Conservation (phyloP, 2,797 vertebrate species). For the Harpagifer antarcticus region DNA sequence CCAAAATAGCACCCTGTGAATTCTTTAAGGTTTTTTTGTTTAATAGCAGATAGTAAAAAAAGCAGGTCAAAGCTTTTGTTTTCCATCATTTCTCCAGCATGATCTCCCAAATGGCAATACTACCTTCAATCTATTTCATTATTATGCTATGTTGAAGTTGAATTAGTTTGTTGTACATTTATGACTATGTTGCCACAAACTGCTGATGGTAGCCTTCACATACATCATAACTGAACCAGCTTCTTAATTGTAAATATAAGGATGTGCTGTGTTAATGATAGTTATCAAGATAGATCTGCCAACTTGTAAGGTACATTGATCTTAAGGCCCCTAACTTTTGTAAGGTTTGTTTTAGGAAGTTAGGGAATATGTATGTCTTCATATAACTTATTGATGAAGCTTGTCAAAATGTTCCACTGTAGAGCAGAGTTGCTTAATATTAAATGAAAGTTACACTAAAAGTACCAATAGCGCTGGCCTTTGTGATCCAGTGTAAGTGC, state of each 20-base stretch:
- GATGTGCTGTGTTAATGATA: not conserved
- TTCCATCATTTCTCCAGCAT: not conserved
- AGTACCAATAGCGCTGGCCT: constrained; percentile 48
- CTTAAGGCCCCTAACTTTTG: constrained; percentile 19
- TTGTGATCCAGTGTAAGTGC: constrained; percentile 41
- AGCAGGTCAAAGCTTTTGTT: not conserved
- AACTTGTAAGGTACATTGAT: constrained; percentile 3
- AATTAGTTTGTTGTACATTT: not conserved
- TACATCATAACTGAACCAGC: not conserved
- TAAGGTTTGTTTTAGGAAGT: constrained; percentile 50
- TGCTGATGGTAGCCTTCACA: not conserved
- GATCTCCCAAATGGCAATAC: not conserved
- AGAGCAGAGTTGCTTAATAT: constrained; percentile 73
- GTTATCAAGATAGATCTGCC: not conserved
- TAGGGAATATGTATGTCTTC: constrained; percentile 64
- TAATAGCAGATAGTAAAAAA: not conserved
- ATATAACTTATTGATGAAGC: constrained; percentile 70
- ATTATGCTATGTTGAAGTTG: not conserved
- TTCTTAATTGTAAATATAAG: constrained; percentile 5
- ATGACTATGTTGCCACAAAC: not conserved
- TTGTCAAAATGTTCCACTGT: constrained; percentile 65
- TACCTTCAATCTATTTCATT: not conserved
- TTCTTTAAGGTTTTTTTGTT: not conserved
- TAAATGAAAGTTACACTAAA: constrained; percentile 78
- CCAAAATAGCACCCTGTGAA: not conserved